phyloP scores from a whole-genome alignment of 2,113 vertebrate genomes.

The Monopterus albus region DNA sequence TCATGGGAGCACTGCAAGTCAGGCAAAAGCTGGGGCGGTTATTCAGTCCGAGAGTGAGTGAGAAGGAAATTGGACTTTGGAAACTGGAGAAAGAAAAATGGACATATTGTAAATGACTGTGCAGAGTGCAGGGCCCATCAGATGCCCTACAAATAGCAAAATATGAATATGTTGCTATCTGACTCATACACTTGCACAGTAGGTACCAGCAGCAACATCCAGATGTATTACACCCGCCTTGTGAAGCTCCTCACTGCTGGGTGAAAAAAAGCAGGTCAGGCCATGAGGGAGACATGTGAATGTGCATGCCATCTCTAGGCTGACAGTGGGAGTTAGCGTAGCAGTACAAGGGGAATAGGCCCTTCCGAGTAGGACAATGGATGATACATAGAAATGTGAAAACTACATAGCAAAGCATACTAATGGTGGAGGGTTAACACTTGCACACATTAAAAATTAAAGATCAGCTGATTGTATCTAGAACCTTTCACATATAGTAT shows the following conservation, averaged over 20 bases:
- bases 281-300: constrained; percentile 31
- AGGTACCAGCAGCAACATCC: constrained; percentile 31
- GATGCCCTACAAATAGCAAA: constrained; percentile 17
- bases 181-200: not conserved
- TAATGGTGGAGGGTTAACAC: too few relatives aligned
- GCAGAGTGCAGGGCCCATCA: constrained; percentile 14
- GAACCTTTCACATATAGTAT: too few relatives aligned
- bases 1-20: constrained; percentile 16
- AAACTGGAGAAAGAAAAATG: constrained; percentile 39
- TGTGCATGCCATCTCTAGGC: constrained; percentile 6
- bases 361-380: not conserved
- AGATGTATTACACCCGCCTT: constrained; percentile 29
- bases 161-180: constrained; percentile 42
- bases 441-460: too few relatives aligned
- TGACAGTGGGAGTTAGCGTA: constrained; percentile 6
- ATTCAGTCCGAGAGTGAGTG: constrained; percentile 8
- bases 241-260: constrained; percentile 13
- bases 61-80: constrained; percentile 45
- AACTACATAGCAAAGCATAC: not conserved
- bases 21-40: constrained; percentile 9
- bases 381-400: not conserved
- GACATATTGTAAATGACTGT: constrained; percentile 36
- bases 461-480: too few relatives aligned
- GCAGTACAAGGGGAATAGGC: not conserved
- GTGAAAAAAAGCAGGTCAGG: constrained; percentile 46